Base-by-base conservation (phyloP, 1,140 invertebrate species). In the Diuraphis noxia region DNA sequence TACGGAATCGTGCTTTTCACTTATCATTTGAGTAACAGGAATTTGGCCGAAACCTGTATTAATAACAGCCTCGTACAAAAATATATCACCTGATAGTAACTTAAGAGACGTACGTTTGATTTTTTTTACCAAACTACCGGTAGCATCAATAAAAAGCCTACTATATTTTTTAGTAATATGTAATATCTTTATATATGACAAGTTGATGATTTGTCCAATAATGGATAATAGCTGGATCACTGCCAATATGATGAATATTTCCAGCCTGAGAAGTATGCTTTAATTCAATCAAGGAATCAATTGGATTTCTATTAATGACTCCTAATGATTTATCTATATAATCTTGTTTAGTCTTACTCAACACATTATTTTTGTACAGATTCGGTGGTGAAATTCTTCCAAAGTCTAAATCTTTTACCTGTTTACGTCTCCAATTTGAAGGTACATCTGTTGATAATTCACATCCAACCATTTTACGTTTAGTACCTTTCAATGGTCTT, bases 261-360 rank as follows among this genome's bases (percentile, higher is more conserved):
- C 88, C 88, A 41, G 88, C 88, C 8, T 89, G 88, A 19, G 52
- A 38, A n/a, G 46, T 72, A 41, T 89, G 46, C 40, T 89, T 89
- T 7, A 77, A 4, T 41, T 52, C 30, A 72, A 89, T 40, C 17
- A 89, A 72, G 8, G 36, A 77, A 41, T 41, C 17, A 41, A 89
- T 72, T 52, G 56, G 56, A 72, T 89, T 41, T 38, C 25, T 40
- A 40, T 23, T 72, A 17, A 21, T 82, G 21, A 82, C 25, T 30
- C 38, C 79, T 41, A 82, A 30, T 41, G 38, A 82, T 5, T 82
- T 82, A 41, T 82, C 79, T 10, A 40, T 30, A 5, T 25, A 82
- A 8, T 82, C 3, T 9, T 82, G 79, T 82, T 82, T 82, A 41
- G 79, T 82, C 40, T 82, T 82, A 82, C 38, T 82, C 1, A 82